These are phyloP conservation scores for Pectinophora gossypiella DNA, from an alignment of 1,140 invertebrate species.

Conservation along the genomic window DNA sequence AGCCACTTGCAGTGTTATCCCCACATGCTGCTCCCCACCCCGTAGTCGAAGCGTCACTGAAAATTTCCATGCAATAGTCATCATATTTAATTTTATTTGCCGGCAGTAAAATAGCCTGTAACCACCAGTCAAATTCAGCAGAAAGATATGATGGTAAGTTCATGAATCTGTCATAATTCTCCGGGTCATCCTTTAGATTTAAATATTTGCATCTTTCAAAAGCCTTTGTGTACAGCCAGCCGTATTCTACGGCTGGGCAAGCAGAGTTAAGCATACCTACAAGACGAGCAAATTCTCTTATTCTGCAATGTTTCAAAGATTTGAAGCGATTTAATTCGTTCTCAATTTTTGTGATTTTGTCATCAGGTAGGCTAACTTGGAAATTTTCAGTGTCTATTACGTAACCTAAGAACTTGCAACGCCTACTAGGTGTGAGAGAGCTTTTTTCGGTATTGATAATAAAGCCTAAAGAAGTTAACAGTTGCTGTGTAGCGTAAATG, in stretches of 20 bases:
- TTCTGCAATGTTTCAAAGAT: background rate
- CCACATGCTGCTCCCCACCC: slow-evolving; percentile 11
- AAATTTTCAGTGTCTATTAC: slow-evolving; percentile 6
- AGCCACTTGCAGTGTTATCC: slow-evolving; percentile 1
- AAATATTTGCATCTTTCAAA: slow-evolving; percentile 9
- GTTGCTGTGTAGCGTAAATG: background rate
- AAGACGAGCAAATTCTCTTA: slow-evolving; percentile 5
- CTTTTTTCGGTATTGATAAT: slow-evolving; percentile 9
- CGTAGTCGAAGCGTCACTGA: slow-evolving; percentile 8
- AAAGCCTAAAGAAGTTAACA: slow-evolving; percentile 3
- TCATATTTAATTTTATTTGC: slow-evolving; percentile 8
- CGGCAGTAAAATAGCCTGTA: background rate
- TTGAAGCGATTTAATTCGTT: background rate
- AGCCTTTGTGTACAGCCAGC: too few relatives aligned
- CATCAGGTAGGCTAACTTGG: slow-evolving; percentile 1
- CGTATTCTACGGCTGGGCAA: slow-evolving; percentile 6
- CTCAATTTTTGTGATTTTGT: slow-evolving; percentile 1
- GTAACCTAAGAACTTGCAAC: slow-evolving; percentile 4
- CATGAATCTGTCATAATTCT: slow-evolving; percentile 11
- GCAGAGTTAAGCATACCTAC: slow-evolving; percentile 7
- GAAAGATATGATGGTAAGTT: background rate
- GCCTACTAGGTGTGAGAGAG: background rate
- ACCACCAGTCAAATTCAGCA: slow-evolving; percentile 9
- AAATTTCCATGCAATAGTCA: slow-evolving; percentile 8
- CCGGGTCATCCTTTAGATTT: background rate